A percentile compares a stretch with the other conserved stretches of the same genome.
Evolutionary conservation across 2,797 vertebrate species (phyloP).

Genomic region (Coranthus polyacanthus): DNA sequence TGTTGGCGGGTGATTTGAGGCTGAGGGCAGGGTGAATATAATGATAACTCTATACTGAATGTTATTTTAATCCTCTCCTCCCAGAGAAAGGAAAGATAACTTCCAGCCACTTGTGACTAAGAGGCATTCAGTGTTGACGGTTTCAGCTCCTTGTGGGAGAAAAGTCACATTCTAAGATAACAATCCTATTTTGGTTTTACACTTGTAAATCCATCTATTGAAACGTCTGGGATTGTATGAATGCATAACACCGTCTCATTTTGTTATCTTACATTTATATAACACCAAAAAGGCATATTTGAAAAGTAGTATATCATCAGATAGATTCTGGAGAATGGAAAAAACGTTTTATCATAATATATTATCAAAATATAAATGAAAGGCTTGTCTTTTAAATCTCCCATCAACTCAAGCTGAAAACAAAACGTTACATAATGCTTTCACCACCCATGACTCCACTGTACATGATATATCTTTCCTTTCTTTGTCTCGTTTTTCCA

Average conservation of each 20-base stretch:
- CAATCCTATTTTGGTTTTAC: constrained; percentile 57
- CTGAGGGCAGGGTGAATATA: constrained; percentile 29
- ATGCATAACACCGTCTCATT: constrained; percentile 54
- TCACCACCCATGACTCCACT: too few relatives aligned
- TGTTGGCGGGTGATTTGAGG: constrained; percentile 31
- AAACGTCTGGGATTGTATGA: constrained; percentile 52
- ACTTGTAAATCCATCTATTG: constrained; percentile 75
- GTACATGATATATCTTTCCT: too few relatives aligned
- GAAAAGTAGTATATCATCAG: neutral
- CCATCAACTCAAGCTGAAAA: constrained; percentile 7
- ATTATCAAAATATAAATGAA: constrained; percentile 13
- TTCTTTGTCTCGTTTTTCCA: constrained; percentile 13
- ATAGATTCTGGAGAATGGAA: constrained; percentile 15
- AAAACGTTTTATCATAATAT: constrained; percentile 1
- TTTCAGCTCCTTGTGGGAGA: constrained; percentile 25
- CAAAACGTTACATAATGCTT: constrained; percentile 1
- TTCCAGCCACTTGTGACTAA: constrained; percentile 51
- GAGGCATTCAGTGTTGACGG: constrained; percentile 46
- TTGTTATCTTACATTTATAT: constrained; percentile 26
- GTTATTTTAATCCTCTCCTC: constrained; percentile 50
- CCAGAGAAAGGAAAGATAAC: constrained; percentile 45
- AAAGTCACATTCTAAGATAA: constrained; percentile 42
- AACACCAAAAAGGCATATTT: constrained; percentile 13
- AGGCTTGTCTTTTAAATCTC: constrained; percentile 19
- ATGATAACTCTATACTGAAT: constrained; percentile 72